Evolutionary conservation across 2,113 vertebrate species (phyloP).

Genomic region (Beaufortia kweichowensis): DNA sequence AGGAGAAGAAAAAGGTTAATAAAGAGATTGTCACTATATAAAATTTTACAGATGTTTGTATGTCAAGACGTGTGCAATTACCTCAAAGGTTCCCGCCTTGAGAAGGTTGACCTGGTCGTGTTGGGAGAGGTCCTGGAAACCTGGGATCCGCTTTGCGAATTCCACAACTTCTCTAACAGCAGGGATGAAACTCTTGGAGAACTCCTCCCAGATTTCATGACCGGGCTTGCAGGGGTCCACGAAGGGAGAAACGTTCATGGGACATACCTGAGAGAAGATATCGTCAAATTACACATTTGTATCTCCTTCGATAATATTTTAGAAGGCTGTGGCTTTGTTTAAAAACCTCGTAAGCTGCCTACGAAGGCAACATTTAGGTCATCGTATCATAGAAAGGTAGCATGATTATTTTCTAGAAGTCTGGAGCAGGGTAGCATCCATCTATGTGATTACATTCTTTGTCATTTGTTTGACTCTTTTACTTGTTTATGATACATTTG

Average conservation of each 20-base stretch:
- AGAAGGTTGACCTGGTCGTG: slow-evolving; percentile 95
- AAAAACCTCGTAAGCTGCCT: no score
- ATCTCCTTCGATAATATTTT: no score
- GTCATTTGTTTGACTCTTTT: no score
- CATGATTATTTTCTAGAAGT: no score
- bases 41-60: neutral
- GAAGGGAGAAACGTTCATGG: slow-evolving; percentile 88
- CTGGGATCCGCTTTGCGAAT: slow-evolving; percentile 93
- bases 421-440: no score
- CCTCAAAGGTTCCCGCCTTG: slow-evolving; percentile 98
- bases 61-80: slow-evolving; percentile 53
- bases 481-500: no score
- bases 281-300: neutral
- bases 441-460: no score
- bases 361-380: no score
- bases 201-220: slow-evolving; percentile 98
- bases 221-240: slow-evolving; percentile 90
- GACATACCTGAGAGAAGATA: slow-evolving; percentile 82
- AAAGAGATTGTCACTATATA: neutral
- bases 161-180: slow-evolving; percentile 97
- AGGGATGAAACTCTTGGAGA: slow-evolving; percentile 95
- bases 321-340: no score
- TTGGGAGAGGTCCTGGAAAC: slow-evolving; percentile 91
- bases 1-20: neutral
- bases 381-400: no score